Percentiles rank a stretch among this genome's conserved stretches.
Evolutionary conservation across 1,140 invertebrate genomes (phyloP).

Genomic region (Halotydeus destructor): DNA sequence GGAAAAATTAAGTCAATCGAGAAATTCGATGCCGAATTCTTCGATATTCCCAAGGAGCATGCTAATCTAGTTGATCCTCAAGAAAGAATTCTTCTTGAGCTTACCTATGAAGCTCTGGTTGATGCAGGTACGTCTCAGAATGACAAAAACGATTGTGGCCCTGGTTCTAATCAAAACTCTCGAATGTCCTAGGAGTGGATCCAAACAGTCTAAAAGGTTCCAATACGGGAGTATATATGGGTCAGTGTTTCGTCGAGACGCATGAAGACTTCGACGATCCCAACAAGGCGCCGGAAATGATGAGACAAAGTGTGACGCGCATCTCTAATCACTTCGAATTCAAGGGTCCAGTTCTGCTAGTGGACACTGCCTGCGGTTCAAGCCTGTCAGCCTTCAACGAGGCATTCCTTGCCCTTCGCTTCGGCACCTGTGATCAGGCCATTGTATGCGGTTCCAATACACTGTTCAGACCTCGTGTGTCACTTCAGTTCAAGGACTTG

Average conservation of each 20-base stretch:
- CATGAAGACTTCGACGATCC: too few species aligned
- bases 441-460: conserved; percentile 69
- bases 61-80: conserved; percentile 89
- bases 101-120: conserved; percentile 75
- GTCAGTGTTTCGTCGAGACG: too few species aligned
- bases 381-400: conserved; percentile 1
- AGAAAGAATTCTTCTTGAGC: conserved; percentile 63
- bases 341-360: conserved; percentile 58
- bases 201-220: conserved; percentile 28
- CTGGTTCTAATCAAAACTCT: too few species aligned
- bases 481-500: conserved; percentile 48
- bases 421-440: conserved; percentile 27
- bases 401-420: conserved; percentile 14
- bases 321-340: conserved; percentile 89
- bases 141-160: too few species aligned
- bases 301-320: conserved; percentile 76
- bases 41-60: conserved; percentile 51
- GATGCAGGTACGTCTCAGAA: too few species aligned
- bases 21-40: conserved; percentile 77
- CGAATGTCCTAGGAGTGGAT: conserved; percentile 19
- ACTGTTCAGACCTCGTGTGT: conserved; percentile 40
- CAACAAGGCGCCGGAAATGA: conserved; percentile 52
- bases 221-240: conserved; percentile 74
- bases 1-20: conserved; percentile 73
- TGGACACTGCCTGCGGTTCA: conserved; percentile 78